Evolutionary conservation across 2,113 vertebrate genomes (phyloP), one percentile per base, ranked within the genome.

Genomic region (Odobenus rosmarus): DNA sequence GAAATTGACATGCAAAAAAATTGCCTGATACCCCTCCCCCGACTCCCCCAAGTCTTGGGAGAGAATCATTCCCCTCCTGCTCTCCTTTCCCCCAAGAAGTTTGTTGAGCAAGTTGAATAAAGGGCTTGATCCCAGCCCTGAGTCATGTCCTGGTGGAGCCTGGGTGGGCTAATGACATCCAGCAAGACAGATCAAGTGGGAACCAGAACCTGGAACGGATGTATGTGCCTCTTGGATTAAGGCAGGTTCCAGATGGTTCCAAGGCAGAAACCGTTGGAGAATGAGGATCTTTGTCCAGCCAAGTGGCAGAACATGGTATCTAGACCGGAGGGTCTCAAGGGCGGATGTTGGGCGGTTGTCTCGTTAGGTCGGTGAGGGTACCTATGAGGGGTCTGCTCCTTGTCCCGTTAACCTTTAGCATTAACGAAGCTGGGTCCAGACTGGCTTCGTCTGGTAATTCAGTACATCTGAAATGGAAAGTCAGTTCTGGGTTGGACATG

Each of bases 81-180:
- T n/a, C 21, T 74, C 31, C 55, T 69, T 31, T 7, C 55, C 26
- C 7, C 3, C 21, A 71, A 39, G 21, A 14, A 31, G 33, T 69
- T 79, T 42, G 15, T 51, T 8, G 39, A 86, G 7, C 39, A 28
- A 55, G 3, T 42, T 88, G 84, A 61, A 74, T 46, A 39, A 49
- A 53, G 53, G 33, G 13, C 0, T 0, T 9, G 46, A 64, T 36
- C 16, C n/a, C 39, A 49, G 53, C 46, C 19, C 42, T 90, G 2
- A 42, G 76, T 59, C 28, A 31, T 55, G 64, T 90, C 23, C 46
- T 46, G 51, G 36, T 31, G 18, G 36, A 84, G 24, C 28, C 9
- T 42, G 26, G 31, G 15, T 18, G 55, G 31, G 36, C 23, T 55
- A 11, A 51, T 33, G 28, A n/a, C 31, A n/a, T 21, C 1, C 49